Evolutionary conservation across 2,888 invertebrate genomes (phyloP), one percentile per base, ranked within the genome.

Genomic region (Patella depressa): DNA sequence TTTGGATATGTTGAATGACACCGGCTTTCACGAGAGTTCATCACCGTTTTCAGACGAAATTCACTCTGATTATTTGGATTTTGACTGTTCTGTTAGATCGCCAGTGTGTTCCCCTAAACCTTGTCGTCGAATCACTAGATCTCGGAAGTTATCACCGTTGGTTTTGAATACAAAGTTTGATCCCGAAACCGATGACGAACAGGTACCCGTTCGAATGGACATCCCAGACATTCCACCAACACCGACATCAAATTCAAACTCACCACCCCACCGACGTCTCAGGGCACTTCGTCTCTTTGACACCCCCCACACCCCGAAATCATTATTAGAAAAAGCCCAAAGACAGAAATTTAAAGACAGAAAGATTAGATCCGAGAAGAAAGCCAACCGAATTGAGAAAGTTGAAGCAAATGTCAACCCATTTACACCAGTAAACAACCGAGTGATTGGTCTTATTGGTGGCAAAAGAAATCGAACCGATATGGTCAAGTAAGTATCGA

Each of bases 221-320:
- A 29, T 76, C 24, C 73, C 76, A 53, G 65, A 78, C 14, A 80
- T 81, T 55, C 83, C 82, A 71, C 79, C 80, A 45, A 83, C 82
- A 1, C 84, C 83, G 3, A 76, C 77, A 11, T 76, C 78, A 19
- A 45, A 19, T 55, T 79, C 78, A 65, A 69, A 81, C 19, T 87
- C 92, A 7, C 94, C 94, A 55, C 94, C 94, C 12, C 88, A 89
- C 79, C 85, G 89, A 79, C 86, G 86, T 76, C 81, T 90, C 53
- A 85, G 89, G 72, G 87, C 94, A 1, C 88, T 92, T 87, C 94
- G 96, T 85, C 92, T 97, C 1, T 96, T 96, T 88, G 96, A 96
- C 92, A 95, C 95, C 74, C 96, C 96, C 0, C 94, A 95, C 82
- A 96, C 96, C 5, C 96, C 97, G 4, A 96, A 96, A 92, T 96